Evolutionary conservation across 1,140 invertebrate species (phyloP), one percentile per base, ranked within the genome.

Genomic region (Chlorops oryzae): DNA sequence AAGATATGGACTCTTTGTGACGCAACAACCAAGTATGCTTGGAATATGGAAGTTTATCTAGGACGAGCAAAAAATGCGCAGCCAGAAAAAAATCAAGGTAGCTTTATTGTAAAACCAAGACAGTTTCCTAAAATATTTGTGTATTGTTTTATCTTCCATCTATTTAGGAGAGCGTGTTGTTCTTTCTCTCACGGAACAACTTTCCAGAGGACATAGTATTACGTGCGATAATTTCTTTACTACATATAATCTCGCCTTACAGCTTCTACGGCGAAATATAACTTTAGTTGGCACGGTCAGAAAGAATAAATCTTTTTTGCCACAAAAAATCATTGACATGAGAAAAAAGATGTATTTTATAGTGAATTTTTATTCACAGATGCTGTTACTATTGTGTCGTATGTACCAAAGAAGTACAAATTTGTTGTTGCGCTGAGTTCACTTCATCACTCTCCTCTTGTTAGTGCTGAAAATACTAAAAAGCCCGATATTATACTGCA

Each of bases 181-280:
- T 35, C 13, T 35, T n/a, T n/a, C 13, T 35, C 2, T 35, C 34
- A 35, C 34, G 34, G 13, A 35, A 35, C n/a, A n/a, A n/a, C n/a
- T n/a, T n/a, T 28, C 15, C 13, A 9, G 35, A 13, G 35, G 35
- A 6, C 35, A 37, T n/a, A 37, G n/a, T 37, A 37, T 37, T 7
- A 37, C 35, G 6, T 37, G 35, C 35, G 37, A 39, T 39, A 39
- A 39, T 15, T 39, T 39, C 12, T 39, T 39, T 39, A 39, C 37
- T 9, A 39, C 37, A 21, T 39, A 39, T 21, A 39, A 39, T 39
- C 37, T 39, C 37, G 37, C 17, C 37, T 10, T 39, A 10, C 37
- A 39, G 37, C 37, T 39, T 20, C 37, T 39, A 20, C 37, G n/a
- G 17, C 12, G 37, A 15, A 37, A 37, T n/a, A 37, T 37, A 17